Conservation (phyloP, 2,888 invertebrate species). For the Epicampocera succincta region DNA sequence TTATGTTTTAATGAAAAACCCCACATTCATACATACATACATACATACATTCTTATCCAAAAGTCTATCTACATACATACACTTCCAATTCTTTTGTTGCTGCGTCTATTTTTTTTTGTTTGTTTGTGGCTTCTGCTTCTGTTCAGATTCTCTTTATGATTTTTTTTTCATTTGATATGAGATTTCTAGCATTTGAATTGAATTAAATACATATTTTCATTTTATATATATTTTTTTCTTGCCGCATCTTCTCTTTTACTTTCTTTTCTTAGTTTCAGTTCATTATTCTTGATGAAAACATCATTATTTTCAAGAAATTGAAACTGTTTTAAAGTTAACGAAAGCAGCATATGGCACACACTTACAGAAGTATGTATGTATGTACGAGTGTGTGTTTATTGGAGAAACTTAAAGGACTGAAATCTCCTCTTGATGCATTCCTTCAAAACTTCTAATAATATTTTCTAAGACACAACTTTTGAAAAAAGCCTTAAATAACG, state of each 20-base stretch:
- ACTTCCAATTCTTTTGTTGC: background rate
- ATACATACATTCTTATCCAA: too few relatives aligned
- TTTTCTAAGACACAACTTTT: too few relatives aligned
- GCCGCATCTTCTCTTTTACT: background rate
- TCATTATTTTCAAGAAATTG: conserved; percentile 28
- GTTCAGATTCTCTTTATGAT: conserved; percentile 34
- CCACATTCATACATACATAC: too few relatives aligned
- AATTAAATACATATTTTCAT: conserved; percentile 55
- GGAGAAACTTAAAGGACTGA: too few relatives aligned
- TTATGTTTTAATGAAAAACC: conserved; percentile 48
- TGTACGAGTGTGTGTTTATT: too few relatives aligned
- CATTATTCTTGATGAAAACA: conserved; percentile 36
- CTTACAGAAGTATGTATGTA: too few relatives aligned
- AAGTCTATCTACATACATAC: too few relatives aligned
- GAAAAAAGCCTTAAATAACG: too few relatives aligned
- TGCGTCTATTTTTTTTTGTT: background rate
- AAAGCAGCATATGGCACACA: background rate
- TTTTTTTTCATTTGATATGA: conserved; percentile 30
- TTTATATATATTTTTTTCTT: conserved; percentile 20
- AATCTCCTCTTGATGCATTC: too few relatives aligned
- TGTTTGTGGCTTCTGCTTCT: conserved; percentile 21
- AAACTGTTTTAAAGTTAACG: conserved; percentile 18
- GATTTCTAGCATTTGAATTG: conserved; percentile 28
- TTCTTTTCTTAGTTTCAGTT: conserved; percentile 19
- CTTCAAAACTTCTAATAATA: too few relatives aligned